A percentile compares a stretch with the other conserved stretches of the same genome.
These are phyloP conservation scores for Malaclemys terrapin DNA, from an alignment of 2,113 vertebrate species.

Conservation along the genomic window DNA sequence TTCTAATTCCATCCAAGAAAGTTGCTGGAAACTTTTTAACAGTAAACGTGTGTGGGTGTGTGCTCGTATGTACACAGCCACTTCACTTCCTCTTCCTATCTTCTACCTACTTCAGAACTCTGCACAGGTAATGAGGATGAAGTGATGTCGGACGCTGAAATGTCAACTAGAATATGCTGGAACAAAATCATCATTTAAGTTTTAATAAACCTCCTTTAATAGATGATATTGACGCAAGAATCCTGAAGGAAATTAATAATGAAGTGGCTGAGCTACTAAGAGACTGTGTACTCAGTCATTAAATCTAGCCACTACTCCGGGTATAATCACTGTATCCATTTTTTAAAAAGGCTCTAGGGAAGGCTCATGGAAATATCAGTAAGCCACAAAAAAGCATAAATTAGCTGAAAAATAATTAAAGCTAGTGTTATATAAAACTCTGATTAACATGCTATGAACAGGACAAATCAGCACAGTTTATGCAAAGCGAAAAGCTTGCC, in stretches of 20 bases:
- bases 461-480: neutral
- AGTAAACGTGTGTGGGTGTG: neutral
- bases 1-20: neutral
- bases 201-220: neutral
- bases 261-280: neutral
- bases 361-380: neutral
- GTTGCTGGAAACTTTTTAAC: neutral
- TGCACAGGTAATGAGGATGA: neutral
- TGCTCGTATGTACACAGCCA: neutral
- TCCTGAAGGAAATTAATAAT: neutral
- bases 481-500: neutral
- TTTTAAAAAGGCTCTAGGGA: neutral
- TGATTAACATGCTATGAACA: neutral
- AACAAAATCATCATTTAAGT: neutral
- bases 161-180: neutral
- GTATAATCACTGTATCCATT: neutral
- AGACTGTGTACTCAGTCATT: neutral
- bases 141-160: neutral
- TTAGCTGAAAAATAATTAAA: neutral
- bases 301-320: rapidly evolving
- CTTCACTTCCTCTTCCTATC: neutral
- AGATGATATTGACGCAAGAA: neutral
- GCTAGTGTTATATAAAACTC: neutral
- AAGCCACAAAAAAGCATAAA: neutral
- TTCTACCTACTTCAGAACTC: neutral